Evolutionary conservation across 2,888 invertebrate species (phyloP), one percentile per base, ranked within the genome.

Genomic region (Lathronympha strigana): DNA sequence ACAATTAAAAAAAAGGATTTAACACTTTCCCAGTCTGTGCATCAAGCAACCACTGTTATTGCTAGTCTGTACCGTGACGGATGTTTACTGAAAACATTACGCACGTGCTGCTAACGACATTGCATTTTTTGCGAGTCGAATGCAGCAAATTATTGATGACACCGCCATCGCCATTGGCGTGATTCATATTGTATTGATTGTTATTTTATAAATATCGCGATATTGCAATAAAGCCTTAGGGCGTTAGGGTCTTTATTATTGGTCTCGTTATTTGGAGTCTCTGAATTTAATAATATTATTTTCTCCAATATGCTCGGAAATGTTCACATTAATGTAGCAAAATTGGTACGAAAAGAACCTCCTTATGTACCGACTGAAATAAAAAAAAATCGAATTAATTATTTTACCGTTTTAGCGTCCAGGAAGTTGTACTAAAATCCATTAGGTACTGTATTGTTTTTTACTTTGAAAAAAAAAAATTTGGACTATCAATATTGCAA

Each of bases 71-170:
- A 19, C 9, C 9, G 78, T 83, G 82, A 83, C 81, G 72, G 76
- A 86, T 85, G 81, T 78, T 79, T 78, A 77, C 78, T 75, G 69
- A 74, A 72, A 77, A 79, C 51, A 76, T 76, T 73, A 75, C 67
- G 66, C 73, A 71, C 68, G 68, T 72, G 73, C 55, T 61, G 45
- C 67, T 54, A 72, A 72, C 55, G 67, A 67, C 61, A 66, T 67
- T 68, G 61, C 45, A 58, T 68, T 70, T 69, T 67, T 53, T 55
- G 47, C 11, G 43, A 43, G 38, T 43, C 62, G 5, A 61, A 66
- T 54, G 40, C 53, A 47, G 54, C 28, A 61, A 54, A 54, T 66
- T 54, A 61, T 61, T 61, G 40, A 49, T 50, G 28, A 49, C 58
- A 47, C 45, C 4, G 33, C 49, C 49, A 36, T 28, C 43, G 57